A percentile compares a stretch with the other conserved stretches of the same genome.
These are phyloP conservation scores for Myopa testacea DNA, from an alignment of 2,888 invertebrate genomes.

Conservation along the genomic window DNA sequence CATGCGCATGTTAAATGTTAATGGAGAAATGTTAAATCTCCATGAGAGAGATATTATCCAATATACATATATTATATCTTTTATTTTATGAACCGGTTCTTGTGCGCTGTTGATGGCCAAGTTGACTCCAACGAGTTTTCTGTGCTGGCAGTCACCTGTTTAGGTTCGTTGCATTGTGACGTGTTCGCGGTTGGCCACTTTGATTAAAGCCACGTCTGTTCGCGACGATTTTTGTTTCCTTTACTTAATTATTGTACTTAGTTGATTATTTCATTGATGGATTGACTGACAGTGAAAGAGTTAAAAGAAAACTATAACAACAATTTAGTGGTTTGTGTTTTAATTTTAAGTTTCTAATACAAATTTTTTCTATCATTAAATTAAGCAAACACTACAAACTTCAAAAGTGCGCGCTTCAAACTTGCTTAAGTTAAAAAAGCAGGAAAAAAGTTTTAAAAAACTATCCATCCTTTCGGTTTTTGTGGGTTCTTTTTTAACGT, in stretches of 20 bases:
- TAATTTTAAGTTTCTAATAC: background rate
- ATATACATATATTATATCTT: too few relatives aligned
- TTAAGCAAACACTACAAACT: too few relatives aligned
- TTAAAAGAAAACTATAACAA: background rate
- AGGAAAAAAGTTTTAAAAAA: too few relatives aligned
- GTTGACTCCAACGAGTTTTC: constrained; percentile 30
- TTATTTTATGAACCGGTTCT: too few relatives aligned
- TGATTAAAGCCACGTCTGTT: background rate
- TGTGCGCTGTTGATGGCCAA: background rate
- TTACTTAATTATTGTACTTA: background rate
- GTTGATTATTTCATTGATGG: constrained; percentile 8
- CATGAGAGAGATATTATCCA: too few relatives aligned
- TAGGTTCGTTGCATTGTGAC: constrained; percentile 47
- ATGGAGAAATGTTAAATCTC: too few relatives aligned
- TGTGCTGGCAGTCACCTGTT: constrained; percentile 50
- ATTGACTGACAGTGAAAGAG: background rate
- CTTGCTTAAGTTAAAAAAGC: too few relatives aligned
- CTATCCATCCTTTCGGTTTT: too few relatives aligned
- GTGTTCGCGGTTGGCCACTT: constrained; percentile 33
- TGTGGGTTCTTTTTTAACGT: too few relatives aligned
- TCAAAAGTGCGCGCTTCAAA: too few relatives aligned
- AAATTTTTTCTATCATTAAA: too few relatives aligned
- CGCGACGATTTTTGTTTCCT: constrained; percentile 22
- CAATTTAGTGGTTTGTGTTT: constrained; percentile 7
- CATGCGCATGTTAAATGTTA: too few relatives aligned